Base-by-base conservation (phyloP, 2,797 vertebrate genomes). In the Acanthurus lineatus region DNA sequence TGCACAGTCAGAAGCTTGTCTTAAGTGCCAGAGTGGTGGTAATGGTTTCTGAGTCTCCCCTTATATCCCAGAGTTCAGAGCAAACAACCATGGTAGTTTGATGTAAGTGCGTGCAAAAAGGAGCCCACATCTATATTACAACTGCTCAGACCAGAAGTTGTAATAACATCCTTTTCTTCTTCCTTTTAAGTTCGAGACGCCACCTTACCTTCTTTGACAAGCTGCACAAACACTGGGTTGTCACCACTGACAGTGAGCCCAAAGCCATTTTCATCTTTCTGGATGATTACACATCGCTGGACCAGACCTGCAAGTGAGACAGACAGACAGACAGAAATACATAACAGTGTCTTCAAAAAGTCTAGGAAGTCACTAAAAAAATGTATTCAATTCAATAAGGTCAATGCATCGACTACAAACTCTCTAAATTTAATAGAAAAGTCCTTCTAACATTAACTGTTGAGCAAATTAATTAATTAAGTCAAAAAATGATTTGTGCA, bases 151-250 rank as follows among this genome's bases (percentile, higher is more conserved):
- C 57, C 9, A 63, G 51, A 76, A 57, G 54, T 17, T 28, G 45
- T 28, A 25, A 66, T 17, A 53, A 81, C 40, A 75, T 35, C 17
- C 72, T 79, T 60, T 66, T 77, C 15, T 56, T 69, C 51, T 47
- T 51, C 20, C 20, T 59, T 84, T 68, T 20, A 64, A 58, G 51
- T 77, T 48, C 6, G 65, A 81, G 16, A 62, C 47, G 68, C n/a
- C 20, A 7, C 12, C 93, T 96, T 94, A 98, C 98, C 98, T 97
- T 99, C 97, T 95, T 97, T 99, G 93, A 99, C 98, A 6, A 98
- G 98, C 94, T 99, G 98, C 92, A 99, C 98, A 91, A 99, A 99
- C 89, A 99, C 98, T 48, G 98, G 98, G 93, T 99, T 99, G 95
- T 99, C 98, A 82, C 98, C 98, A 61, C 98, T 99, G 95, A 99